Evolutionary conservation across 2,888 invertebrate genomes (phyloP).

Genomic region (Cinara cedri): DNA sequence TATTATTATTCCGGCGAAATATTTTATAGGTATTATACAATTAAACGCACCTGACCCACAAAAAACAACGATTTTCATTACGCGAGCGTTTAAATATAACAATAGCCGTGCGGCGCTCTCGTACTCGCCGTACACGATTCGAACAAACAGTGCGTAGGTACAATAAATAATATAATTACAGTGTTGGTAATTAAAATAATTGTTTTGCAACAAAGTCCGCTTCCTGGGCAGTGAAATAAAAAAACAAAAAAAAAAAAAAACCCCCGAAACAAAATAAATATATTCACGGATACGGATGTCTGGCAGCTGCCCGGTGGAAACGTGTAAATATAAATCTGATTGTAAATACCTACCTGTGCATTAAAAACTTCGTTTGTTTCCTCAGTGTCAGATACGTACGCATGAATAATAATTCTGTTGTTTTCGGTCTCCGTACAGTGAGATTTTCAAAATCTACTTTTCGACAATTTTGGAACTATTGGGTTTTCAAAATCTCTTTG

Average conservation of each 20-base stretch:
- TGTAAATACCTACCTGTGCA: too few species aligned
- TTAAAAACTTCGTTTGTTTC: too few species aligned
- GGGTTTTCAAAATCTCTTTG: too few species aligned
- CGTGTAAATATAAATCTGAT: neutral
- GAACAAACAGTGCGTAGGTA: too few species aligned
- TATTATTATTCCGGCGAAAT: too few species aligned
- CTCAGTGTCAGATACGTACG: too few species aligned
- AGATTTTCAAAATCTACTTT: too few species aligned
- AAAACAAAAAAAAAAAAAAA: neutral
- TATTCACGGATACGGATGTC: slow-evolving; percentile 1
- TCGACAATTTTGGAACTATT: too few species aligned
- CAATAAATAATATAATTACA: neutral
- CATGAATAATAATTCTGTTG: too few species aligned
- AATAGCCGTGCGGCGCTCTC: neutral
- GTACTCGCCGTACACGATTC: neutral
- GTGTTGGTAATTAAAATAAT: slow-evolving; percentile 32
- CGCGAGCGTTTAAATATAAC: slow-evolving; percentile 9
- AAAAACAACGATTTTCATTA: slow-evolving; percentile 36
- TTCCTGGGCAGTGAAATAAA: slow-evolving; percentile 49
- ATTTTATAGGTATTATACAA: slow-evolving; percentile 18
- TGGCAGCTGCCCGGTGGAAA: neutral
- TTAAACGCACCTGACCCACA: slow-evolving; percentile 51
- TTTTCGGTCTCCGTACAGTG: too few species aligned
- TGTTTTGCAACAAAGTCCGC: slow-evolving; percentile 25
- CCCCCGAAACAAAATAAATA: neutral